A percentile compares a stretch with the other conserved stretches of the same genome.
Evolutionary conservation across 2,113 vertebrate species (phyloP).

Genomic region (Mormoops blainvillei): DNA sequence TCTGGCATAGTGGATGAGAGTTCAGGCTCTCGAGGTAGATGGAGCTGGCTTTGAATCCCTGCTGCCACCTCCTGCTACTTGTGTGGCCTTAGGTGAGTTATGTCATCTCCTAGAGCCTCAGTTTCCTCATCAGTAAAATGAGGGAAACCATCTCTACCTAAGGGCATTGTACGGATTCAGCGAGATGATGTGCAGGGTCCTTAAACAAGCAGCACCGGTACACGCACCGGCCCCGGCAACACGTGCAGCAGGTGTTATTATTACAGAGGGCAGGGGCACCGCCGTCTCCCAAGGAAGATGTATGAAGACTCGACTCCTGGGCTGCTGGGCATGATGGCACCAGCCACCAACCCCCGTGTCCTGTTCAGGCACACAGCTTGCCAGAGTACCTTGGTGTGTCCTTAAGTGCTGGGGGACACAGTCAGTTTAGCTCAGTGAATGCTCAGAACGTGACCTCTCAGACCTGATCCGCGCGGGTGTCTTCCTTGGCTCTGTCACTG

Average conservation of each 20-base stretch:
- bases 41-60: neutral
- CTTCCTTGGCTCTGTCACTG: neutral
- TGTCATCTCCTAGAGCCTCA: neutral
- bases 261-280: no score
- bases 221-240: fast-evolving
- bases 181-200: neutral
- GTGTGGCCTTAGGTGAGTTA: neutral
- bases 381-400: neutral
- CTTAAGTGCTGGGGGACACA: fast-evolving
- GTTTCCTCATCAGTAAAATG: neutral
- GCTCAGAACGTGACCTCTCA: neutral
- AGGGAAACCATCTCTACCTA: neutral
- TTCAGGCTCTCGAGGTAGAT: neutral
- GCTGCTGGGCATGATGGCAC: neutral
- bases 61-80: neutral
- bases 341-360: neutral
- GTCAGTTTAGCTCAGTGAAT: neutral
- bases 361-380: neutral
- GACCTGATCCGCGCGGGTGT: neutral
- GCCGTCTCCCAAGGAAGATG: neutral
- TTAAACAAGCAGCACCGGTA: neutral
- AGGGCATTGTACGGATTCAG: neutral
- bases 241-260: fast-evolving
- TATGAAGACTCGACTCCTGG: neutral
- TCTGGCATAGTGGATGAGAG: no score